Base-by-base conservation (phyloP, 2,797 vertebrate species). In the Adrianichthys oophorus region DNA sequence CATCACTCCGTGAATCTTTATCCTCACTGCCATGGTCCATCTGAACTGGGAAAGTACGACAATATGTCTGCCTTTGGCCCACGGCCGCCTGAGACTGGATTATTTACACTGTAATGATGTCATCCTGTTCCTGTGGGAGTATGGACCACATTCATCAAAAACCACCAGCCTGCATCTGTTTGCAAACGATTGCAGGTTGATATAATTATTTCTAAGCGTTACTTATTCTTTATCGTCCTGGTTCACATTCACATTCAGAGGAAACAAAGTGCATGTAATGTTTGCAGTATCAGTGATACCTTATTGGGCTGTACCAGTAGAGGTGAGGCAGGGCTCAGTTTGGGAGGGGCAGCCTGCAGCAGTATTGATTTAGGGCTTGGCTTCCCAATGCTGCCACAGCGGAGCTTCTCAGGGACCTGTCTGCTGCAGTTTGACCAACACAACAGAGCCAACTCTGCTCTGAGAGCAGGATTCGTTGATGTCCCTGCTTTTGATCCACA, bases 331-430 rank as follows among this genome's bases (percentile, higher is more conserved):
- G 74, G 49, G 56, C 51, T 55, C 0, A 32, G 50, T 12, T 4
- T 52, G 65, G 64, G 78, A 49, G 72, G 65, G 68, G 59, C 16
- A 10, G 45, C 57, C 85, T 76, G 84, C 85, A 83, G 79, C 49
- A 1, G 51, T 86, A 89, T 90, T 90, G 88, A 87, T 87, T 87
- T 87, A 78, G 76, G 80, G 79, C 85, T 86, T 63, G 68, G 74
- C 79, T 76, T 78, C 67, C 62, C 51, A 79, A 82, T 74, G 62
- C 56, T 59, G 61, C 69, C 73, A 67, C 76, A 68, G 66, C 55
- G 57, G 61, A 40, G 62, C 66, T 62, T 65, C 70, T 64, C 15
- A 0, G 45, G 48, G 56, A 74, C 76, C 64, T 26, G 14, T 62
- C 68, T 68, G 63, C 74, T 65, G 75, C 67, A 53, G 68, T 59